A percentile compares a stretch with the other conserved stretches of the same genome.
phyloP scores from a whole-genome alignment of 1,140 invertebrate genomes.

The Pogonognathellus flavescens region DNA sequence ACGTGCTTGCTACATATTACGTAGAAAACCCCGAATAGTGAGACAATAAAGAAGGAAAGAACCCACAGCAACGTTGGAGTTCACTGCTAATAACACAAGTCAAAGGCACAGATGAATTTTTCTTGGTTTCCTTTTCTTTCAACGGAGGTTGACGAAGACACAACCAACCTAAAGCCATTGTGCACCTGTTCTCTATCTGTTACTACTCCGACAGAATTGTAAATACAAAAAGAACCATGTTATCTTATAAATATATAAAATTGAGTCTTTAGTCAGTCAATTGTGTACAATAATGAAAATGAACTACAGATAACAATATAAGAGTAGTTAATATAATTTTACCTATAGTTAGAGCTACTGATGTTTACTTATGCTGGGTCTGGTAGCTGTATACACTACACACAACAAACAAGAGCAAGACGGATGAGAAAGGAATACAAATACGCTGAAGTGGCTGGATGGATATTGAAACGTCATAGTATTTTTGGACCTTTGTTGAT shows the following conservation, averaged over 20 bases:
- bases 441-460: background rate
- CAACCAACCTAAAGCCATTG: background rate
- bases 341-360: background rate
- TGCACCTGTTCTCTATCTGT: slow-evolving; percentile 13
- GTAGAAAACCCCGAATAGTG: background rate
- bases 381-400: too few relatives aligned
- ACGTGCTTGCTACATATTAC: background rate
- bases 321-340: background rate
- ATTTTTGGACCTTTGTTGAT: background rate
- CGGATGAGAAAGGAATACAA: too few relatives aligned
- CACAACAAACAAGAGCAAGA: too few relatives aligned
- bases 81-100: background rate
- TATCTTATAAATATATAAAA: background rate
- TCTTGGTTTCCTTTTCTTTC: slow-evolving; percentile 45
- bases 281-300: background rate
- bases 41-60: slow-evolving; percentile 20
- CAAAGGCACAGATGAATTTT: slow-evolving; percentile 30
- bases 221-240: too few relatives aligned
- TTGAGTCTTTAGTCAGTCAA: background rate
- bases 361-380: too few relatives aligned
- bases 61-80: background rate
- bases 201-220: background rate
- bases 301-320: background rate
- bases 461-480: background rate
- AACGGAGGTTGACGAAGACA: background rate